Percentiles rank a stretch among this genome's conserved stretches.
phyloP scores from a whole-genome alignment of 2,888 invertebrate genomes.

The Phengaris arion region DNA sequence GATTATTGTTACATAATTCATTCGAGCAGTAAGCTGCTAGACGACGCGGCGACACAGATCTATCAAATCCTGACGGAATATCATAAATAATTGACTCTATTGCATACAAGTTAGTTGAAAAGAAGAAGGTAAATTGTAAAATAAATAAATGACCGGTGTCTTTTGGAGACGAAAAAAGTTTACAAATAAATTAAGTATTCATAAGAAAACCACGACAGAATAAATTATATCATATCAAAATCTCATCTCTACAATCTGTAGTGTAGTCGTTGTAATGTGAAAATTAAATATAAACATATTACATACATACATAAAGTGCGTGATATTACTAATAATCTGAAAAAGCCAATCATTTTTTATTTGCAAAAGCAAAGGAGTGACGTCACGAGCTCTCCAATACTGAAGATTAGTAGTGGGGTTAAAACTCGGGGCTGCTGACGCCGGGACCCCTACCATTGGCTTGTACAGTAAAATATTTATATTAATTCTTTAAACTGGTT shows the following conservation, averaged over 20 bases:
- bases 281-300: background rate
- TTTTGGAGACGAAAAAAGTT: background rate
- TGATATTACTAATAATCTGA: constrained; percentile 20
- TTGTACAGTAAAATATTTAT: constrained; percentile 29
- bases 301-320: background rate
- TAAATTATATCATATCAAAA: too few relatives aligned
- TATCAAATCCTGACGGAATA: constrained; percentile 8
- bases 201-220: background rate
- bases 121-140: background rate
- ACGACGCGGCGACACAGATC: constrained; percentile 1
- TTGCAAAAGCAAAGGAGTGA: constrained; percentile 66
- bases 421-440: constrained; percentile 54
- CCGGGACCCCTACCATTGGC: constrained; percentile 49
- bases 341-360: constrained; percentile 65
- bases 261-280: background rate
- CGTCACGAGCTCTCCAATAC: constrained; percentile 67
- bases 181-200: background rate
- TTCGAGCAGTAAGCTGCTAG: background rate
- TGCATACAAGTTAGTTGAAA: background rate
- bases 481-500: too few relatives aligned
- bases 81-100: constrained; percentile 1
- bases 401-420: constrained; percentile 65
- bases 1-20: constrained; percentile 13
- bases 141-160: background rate
- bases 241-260: background rate